These are phyloP conservation scores for Serrognathus titanus DNA, from an alignment of 2,888 invertebrate species.

Conservation along the genomic window DNA sequence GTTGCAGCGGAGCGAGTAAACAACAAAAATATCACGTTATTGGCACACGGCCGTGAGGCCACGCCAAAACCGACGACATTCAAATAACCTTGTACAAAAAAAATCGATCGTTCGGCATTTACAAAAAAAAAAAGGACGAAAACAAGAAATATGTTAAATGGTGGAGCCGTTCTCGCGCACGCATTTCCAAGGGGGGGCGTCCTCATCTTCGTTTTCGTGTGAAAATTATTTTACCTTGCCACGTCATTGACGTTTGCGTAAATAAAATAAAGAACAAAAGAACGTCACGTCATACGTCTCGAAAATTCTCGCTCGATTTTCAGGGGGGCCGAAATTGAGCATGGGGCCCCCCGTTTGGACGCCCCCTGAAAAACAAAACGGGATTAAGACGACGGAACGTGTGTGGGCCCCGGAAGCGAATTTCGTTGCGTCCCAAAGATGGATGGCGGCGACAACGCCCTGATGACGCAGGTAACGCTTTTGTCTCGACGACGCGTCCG, in stretches of 20 bases:
- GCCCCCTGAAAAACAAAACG: neutral
- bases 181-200: too few relatives aligned
- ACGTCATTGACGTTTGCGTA: slow-evolving; percentile 6
- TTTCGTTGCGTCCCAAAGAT: neutral
- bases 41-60: neutral
- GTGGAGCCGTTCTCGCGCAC: too few relatives aligned
- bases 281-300: slow-evolving; percentile 8
- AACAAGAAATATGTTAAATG: too few relatives aligned
- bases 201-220: too few relatives aligned
- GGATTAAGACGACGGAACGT: neutral
- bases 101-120: slow-evolving; percentile 10
- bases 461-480: neutral
- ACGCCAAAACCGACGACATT: neutral
- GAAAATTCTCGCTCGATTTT: too few relatives aligned
- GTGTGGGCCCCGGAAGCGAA: too few relatives aligned
- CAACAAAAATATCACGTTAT: neutral
- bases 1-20: too few relatives aligned
- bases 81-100: slow-evolving; percentile 10
- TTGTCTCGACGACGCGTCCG: neutral
- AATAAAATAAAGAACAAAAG: slow-evolving; percentile 5
- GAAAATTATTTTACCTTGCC: slow-evolving; percentile 7
- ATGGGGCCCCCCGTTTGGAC: too few relatives aligned
- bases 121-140: slow-evolving; percentile 11
- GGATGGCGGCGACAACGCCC: slow-evolving; percentile 2
- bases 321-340: too few relatives aligned